Evolutionary conservation across 2,888 invertebrate genomes (phyloP).

Genomic region (Acholoe squamosa): DNA sequence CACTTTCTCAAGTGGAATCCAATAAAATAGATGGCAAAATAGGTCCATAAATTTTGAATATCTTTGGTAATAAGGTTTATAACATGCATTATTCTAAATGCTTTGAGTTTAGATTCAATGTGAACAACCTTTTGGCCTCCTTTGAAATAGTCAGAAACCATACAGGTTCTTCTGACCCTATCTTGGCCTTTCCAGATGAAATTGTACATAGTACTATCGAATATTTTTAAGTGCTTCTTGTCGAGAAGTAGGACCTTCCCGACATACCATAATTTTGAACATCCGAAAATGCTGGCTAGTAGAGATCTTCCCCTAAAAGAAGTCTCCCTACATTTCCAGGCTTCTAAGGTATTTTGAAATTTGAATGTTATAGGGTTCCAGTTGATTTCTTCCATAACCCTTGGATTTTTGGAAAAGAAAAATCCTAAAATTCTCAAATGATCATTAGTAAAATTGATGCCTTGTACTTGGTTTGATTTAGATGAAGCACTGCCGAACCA

Average conservation of each 20-base stretch:
- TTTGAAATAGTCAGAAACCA: neutral
- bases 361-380: neutral
- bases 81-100: neutral
- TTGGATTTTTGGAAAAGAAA: neutral
- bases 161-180: neutral
- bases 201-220: neutral
- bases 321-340: neutral
- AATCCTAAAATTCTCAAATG: neutral
- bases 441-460: neutral
- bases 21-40: neutral
- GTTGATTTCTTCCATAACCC: neutral
- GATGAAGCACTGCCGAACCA: neutral
- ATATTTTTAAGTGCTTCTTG: neutral
- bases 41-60: neutral
- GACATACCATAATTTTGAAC: slow-evolving; percentile 31
- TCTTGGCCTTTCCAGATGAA: neutral
- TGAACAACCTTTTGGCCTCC: neutral
- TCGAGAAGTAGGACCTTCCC: neutral
- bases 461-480: too few relatives aligned
- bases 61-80: neutral
- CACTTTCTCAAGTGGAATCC: slow-evolving; percentile 4
- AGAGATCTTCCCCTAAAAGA: neutral
- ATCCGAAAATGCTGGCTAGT: neutral
- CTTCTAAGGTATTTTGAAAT: neutral
- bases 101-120: neutral